Conservation (phyloP, 2,888 invertebrate species). For the Nipponacmea schrenckii region DNA sequence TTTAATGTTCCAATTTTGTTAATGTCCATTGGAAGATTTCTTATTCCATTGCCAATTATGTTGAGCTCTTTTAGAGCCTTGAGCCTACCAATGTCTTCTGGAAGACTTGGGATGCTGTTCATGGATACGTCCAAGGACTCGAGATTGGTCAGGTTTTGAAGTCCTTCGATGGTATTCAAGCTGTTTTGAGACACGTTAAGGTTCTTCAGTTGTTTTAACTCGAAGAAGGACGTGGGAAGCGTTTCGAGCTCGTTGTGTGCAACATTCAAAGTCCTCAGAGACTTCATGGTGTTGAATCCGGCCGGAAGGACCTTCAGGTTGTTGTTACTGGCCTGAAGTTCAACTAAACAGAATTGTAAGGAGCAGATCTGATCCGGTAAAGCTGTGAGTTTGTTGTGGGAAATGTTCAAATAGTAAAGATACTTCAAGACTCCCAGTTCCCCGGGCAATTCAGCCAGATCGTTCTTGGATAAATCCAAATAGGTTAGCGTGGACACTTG, state of each 20-base stretch:
- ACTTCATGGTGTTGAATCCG: conserved; percentile 53
- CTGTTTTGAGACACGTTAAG: conserved; percentile 57
- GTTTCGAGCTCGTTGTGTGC: conserved; percentile 53
- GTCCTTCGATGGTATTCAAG: conserved; percentile 37
- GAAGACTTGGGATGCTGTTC: conserved; percentile 50
- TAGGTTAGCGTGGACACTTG: conserved; percentile 62
- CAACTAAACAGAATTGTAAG: conserved; percentile 45
- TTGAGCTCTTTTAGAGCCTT: conserved; percentile 51
- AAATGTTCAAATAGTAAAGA: conserved; percentile 73
- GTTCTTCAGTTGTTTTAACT: conserved; percentile 48
- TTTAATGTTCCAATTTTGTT: conserved; percentile 51
- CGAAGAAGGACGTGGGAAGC: conserved; percentile 57
- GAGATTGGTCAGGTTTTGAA: conserved; percentile 50
- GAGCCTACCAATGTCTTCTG: conserved; percentile 52
- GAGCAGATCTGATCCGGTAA: conserved; percentile 77
- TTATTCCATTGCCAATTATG: conserved; percentile 56
- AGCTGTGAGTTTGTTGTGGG: conserved; percentile 81
- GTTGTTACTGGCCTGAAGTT: conserved; percentile 54
- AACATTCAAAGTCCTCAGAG: conserved; percentile 50
- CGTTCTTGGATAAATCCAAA: conserved; percentile 80
- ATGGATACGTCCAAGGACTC: conserved; percentile 46
- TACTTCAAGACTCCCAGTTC: conserved; percentile 61
- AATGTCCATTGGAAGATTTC: conserved; percentile 42
- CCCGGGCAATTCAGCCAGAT: conserved; percentile 56
- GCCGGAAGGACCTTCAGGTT: conserved; percentile 49